Percentiles rank a stretch among this genome's conserved stretches.
phyloP scores from a whole-genome alignment of 2,797 vertebrate genomes.

The Yasuhikotakia modesta region DNA sequence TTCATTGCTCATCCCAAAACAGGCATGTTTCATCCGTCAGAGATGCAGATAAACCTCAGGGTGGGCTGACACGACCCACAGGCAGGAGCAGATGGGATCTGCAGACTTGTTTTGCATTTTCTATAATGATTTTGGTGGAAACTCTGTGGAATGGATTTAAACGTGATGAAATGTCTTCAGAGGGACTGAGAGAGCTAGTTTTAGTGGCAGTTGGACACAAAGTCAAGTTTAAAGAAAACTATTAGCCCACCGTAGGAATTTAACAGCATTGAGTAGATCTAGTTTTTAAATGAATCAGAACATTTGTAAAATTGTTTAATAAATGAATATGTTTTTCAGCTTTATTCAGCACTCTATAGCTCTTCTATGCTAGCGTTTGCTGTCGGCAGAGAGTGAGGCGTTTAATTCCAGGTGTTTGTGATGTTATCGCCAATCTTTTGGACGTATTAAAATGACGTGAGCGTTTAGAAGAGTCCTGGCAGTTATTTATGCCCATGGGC shows the following conservation, averaged over 20 bases:
- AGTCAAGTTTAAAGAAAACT: neutral
- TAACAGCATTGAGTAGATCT: neutral
- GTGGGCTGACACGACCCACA: neutral
- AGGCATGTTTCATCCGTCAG: conserved; percentile 1
- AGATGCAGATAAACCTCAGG: conserved; percentile 1
- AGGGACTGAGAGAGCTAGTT: neutral
- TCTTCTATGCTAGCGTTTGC: conserved; percentile 3
- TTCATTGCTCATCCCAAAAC: neutral
- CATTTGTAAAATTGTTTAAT: neutral
- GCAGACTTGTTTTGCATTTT: neutral
- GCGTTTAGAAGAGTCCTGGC: conserved; percentile 25
- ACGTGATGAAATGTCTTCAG: neutral
- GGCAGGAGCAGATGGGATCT: neutral
- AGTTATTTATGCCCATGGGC: conserved; percentile 32
- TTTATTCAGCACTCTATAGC: neutral
- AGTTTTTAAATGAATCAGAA: neutral
- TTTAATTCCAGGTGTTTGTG: conserved; percentile 41
- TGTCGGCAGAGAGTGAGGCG: neutral
- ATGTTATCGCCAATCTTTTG: conserved; percentile 27
- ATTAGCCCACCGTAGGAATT: neutral
- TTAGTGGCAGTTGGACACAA: neutral
- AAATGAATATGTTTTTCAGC: neutral
- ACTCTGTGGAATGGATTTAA: neutral
- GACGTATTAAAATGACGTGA: conserved; percentile 27
- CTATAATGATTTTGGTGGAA: neutral